These are phyloP conservation scores for Triplophysa dalaica DNA, from an alignment of 2,113 vertebrate species.

Conservation along the genomic window DNA sequence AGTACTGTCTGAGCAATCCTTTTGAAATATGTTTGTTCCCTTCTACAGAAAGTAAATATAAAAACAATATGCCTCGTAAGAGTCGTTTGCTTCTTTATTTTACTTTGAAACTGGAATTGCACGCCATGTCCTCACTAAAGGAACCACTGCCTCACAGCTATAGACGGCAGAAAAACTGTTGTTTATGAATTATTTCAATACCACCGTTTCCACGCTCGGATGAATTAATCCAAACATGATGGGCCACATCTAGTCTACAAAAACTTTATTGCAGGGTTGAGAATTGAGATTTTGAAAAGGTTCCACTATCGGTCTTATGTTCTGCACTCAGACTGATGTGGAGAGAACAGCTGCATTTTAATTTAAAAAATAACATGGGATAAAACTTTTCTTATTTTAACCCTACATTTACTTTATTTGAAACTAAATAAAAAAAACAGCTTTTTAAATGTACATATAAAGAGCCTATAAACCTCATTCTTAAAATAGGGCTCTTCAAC, in stretches of 20 bases:
- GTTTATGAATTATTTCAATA: conserved; percentile 26
- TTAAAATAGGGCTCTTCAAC: too few relatives aligned
- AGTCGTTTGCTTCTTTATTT: neutral
- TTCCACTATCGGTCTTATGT: too few relatives aligned
- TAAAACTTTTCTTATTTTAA: too few relatives aligned
- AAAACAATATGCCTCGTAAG: neutral
- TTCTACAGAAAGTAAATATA: neutral
- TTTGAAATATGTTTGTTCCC: conserved; percentile 1
- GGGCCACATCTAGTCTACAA: neutral
- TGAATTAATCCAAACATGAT: conserved; percentile 3
- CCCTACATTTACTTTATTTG: too few relatives aligned
- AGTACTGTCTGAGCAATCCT: neutral
- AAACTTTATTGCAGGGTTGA: neutral
- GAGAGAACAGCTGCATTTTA: too few relatives aligned
- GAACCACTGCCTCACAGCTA: conserved; percentile 6
- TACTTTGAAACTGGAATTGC: neutral
- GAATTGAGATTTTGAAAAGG: neutral
- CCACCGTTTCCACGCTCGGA: neutral
- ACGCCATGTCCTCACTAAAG: conserved; percentile 9
- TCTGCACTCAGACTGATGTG: too few relatives aligned
- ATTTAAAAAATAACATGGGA: too few relatives aligned
- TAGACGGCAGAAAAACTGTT: neutral
- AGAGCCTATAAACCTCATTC: too few relatives aligned
- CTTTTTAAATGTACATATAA: too few relatives aligned
- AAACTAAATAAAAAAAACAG: too few relatives aligned